Evolutionary conservation across 2,113 vertebrate species (phyloP), one percentile per base, ranked within the genome.

Genomic region (Orthonyx spaldingii): DNA sequence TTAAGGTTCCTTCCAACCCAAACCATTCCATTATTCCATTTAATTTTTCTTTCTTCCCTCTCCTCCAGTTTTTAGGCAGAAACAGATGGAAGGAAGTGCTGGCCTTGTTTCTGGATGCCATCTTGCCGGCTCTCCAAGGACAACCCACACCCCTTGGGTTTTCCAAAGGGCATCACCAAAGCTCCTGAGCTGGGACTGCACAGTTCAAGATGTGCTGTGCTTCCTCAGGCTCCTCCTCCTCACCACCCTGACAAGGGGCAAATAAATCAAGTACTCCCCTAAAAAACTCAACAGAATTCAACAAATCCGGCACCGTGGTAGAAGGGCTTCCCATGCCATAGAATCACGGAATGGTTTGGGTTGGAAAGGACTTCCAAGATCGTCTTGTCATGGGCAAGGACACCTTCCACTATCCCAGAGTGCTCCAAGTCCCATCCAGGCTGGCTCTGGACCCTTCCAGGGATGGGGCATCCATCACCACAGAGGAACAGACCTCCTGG

Each of bases 131-230:
- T 89, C 21, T 26, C 41, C 56, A 10, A 37, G 39, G 49, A 23
- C 30, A 32, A 49, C 10, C 20, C 55, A 41, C 39, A 4, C 2
- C 2, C 0, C 33, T 13, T 22, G 26, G 21, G 11, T 42, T 93
- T 68, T 22, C 59, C 52, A 3, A 61, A 52, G 23, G 49, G 37
- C 35, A 68, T 16, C 5, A 0, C 61, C 7, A 17, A 59, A 75
- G n/a, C 37, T n/a, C 28, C 1, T 7, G 19, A 4, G 15, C 24
- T 16, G 68, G 24, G 26, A 55, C 42, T 1, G 2, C 53, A 2
- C 20, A 1, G 39, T 13, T 35, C 3, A 2, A 2, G 2, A 20
- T 0, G 0, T 2, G 13, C 39, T 7, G 9, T 19, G 9, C 18
- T 11, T 60, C 61, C 10, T 49, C 53, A 6, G 47, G 19, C 6